These are phyloP conservation scores for Ganaspis brasiliensis DNA, from an alignment of 2,888 invertebrate species.

Conservation along the genomic window DNA sequence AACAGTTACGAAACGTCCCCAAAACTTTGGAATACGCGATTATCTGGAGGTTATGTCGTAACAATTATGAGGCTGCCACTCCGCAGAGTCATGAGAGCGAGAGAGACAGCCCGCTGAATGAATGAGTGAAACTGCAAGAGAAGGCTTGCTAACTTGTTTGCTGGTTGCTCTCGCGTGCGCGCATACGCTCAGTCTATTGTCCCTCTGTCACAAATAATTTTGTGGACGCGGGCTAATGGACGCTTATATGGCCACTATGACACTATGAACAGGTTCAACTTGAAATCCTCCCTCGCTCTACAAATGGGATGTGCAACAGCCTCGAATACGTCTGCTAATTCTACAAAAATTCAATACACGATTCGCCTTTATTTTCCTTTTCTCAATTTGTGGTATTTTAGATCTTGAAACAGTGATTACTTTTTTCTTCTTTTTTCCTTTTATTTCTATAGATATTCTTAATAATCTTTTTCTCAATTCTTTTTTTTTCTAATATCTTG, in stretches of 20 bases:
- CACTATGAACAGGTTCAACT: slow-evolving; percentile 13
- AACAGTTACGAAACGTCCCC: slow-evolving; percentile 78
- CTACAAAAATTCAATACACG: too few species aligned
- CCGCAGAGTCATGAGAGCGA: slow-evolving; percentile 74
- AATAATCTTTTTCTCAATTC: too few species aligned
- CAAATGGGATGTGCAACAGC: too few species aligned
- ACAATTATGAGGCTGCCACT: slow-evolving; percentile 80
- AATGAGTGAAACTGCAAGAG: slow-evolving; percentile 36
- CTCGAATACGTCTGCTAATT: too few species aligned
- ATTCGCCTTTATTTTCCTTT: too few species aligned
- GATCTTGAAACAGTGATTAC: too few species aligned
- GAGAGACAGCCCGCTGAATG: slow-evolving; percentile 45
- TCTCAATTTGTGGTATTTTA: too few species aligned
- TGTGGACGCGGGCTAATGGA: slow-evolving; percentile 69
- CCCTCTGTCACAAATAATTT: slow-evolving; percentile 76
- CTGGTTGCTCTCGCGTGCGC: slow-evolving; percentile 66
- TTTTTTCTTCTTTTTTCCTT: too few species aligned
- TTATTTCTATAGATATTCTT: too few species aligned
- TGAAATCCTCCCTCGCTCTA: background rate
- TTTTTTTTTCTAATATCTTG: too few species aligned
- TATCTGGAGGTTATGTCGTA: slow-evolving; percentile 80
- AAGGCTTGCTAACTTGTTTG: slow-evolving; percentile 76
- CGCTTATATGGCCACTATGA: too few species aligned
- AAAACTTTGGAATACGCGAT: slow-evolving; percentile 79
- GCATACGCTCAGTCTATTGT: slow-evolving; percentile 70